Conservation (phyloP, 2,888 invertebrate species). For the Atrina japonica region DNA sequence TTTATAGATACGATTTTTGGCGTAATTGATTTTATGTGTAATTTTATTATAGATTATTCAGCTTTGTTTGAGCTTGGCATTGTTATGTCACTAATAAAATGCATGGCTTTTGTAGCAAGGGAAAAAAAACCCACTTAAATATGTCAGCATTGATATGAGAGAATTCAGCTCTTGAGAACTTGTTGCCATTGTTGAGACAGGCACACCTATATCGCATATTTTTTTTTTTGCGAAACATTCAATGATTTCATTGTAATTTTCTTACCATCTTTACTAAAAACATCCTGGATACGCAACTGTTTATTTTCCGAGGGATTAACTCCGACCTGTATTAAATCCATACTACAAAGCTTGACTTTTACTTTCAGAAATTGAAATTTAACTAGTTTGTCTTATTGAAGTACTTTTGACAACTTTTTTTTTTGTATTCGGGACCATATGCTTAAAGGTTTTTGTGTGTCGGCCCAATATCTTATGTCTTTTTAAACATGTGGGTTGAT, state of each 20-base stretch:
- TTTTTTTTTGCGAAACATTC: background rate
- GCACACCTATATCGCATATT: too few relatives aligned
- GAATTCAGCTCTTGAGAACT: too few relatives aligned
- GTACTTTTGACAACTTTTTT: too few relatives aligned
- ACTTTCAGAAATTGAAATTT: too few relatives aligned
- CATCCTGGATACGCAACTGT: conserved; percentile 18
- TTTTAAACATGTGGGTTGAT: too few relatives aligned
- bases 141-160: too few relatives aligned
- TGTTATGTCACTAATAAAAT: conserved; percentile 27
- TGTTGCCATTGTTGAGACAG: too few relatives aligned
- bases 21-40: conserved; percentile 34
- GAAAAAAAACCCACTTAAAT: too few relatives aligned
- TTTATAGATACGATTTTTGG: conserved; percentile 33
- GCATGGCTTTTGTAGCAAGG: conserved; percentile 19
- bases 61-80: conserved; percentile 22
- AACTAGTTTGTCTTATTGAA: too few relatives aligned
- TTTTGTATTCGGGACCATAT: too few relatives aligned
- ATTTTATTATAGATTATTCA: conserved; percentile 19
- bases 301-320: conserved; percentile 21
- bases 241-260: conserved; percentile 12
- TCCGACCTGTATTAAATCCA: conserved; percentile 8
- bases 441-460: too few relatives aligned
- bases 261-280: background rate
- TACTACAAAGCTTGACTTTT: conserved; percentile 1
- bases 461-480: too few relatives aligned